Base-by-base conservation (phyloP, 2,797 vertebrate genomes). In the Eremophila alpestris region DNA sequence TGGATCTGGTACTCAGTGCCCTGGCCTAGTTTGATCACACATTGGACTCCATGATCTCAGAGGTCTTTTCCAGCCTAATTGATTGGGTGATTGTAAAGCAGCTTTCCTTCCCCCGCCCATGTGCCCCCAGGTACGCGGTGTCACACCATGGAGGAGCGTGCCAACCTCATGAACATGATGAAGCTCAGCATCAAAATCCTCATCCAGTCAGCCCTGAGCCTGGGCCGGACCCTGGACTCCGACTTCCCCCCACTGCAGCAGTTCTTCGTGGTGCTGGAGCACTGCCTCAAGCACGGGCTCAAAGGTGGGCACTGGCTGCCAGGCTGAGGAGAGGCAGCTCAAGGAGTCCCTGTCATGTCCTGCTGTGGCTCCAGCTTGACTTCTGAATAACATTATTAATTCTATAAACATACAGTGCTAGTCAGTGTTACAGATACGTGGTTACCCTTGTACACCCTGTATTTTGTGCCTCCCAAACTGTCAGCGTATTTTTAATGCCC, bases 121-220 rank as follows among this genome's bases (percentile, higher is more conserved):
- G 27, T 71, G 30, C n/a, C 38, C 70, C 18, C 80, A 98, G 98
- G 97, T 64, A 83, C 88, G 7, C 99, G 98, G 87, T 98, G 97
- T 94, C 98, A 98, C 59, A 94, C 98, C 98, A 98, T 98, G 86
- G 98, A 99, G 95, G 99, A 99, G 89, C 98, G 99, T 13, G 97
- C 98, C 96, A 99, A 99, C 96, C 98, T 99, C 38, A 98, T 99
- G 97, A 99, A 99, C 97, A 99, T 99, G 99, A 98, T 99, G 98
- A 99, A 99, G 96, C 98, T 99, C 89, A 99, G 99, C 95, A 97
- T 99, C 94, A 99, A 99, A 97, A 99, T 98, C 34, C 96, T 99
- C 65, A 99, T 99, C 76, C 99, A 99, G 98, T 99, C 99, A 10
- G 99, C 99, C 4, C 92, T 99, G 94, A 99, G 98, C 97, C 98